Base-by-base conservation (phyloP, 1,140 invertebrate genomes). In the Armadillidium nasatum region DNA sequence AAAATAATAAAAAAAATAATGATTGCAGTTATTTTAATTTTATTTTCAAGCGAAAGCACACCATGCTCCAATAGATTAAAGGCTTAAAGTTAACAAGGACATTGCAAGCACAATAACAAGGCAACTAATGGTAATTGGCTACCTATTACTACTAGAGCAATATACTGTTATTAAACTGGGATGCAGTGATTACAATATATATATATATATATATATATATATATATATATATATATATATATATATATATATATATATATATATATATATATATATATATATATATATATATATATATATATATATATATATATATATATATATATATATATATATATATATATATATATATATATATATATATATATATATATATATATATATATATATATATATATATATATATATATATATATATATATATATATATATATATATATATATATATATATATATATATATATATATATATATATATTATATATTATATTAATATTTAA, bases 201-300 rank as follows among this genome's bases (percentile, higher is more conserved):
- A 71, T 71, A 71, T 71, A 71, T 71, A 71, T 71, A 67, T 71
- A 71, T 71, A 71, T 71, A 71, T 71, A 71, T 71, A 71, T 71
- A 23, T 43, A 71, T 71, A 71, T 71, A 71, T 71, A 71, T 71
- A 71, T 71, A 71, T 71, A 71, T 71, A 71, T 71, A 71, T 71
- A 71, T 71, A 67, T 71, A 11, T 71, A 71, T 71, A 71, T 71
- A 71, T 71, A 71, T 71, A 71, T 71, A n/a, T 7, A 22, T 71
- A 23, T 71, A 71, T 71, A 23, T 71, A 71, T 71, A 71, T 71
- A 23, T 23, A 23, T 71, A 71, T 15, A 60, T 19, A 3, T 60
- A 19, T 60, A 60, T 19, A 50, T 60, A 13, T 15, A 60, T 2
- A 3, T 60, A 19, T 60, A 60, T 60, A 60, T 60, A 4, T 60